These are phyloP conservation scores for Pseudomyrmex flavicornis DNA, from an alignment of 1,140 invertebrate species.

Conservation along the genomic window DNA sequence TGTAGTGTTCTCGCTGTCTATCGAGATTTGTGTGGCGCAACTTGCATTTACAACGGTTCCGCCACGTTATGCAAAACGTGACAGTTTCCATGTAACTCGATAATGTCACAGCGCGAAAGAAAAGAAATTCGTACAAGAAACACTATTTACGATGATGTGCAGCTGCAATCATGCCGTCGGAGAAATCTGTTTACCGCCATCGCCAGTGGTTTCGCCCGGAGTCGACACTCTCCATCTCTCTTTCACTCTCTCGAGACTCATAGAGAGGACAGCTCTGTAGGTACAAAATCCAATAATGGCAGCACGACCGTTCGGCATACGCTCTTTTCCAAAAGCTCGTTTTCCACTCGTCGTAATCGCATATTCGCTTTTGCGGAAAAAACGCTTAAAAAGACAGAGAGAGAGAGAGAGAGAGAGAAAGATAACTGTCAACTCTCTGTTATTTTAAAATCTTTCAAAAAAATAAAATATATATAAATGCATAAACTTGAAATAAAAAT, in stretches of 20 bases:
- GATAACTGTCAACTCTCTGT: no score
- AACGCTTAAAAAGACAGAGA: not conserved
- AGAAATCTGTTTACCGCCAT: conserved; percentile 46
- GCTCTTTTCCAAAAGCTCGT: conserved; percentile 4
- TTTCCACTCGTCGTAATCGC: conserved; percentile 13
- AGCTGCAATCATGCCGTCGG: conserved; percentile 34
- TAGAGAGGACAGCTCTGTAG: not conserved
- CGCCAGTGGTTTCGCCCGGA: conserved; percentile 6
- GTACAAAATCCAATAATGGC: conserved; percentile 43
- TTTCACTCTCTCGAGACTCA: no score
- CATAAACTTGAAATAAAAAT: not conserved
- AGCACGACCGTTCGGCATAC: conserved; percentile 27
- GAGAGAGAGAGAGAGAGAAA: no score
- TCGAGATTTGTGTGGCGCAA: conserved; percentile 23
- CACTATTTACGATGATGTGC: conserved; percentile 39
- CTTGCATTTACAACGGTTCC: not conserved
- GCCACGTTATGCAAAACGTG: conserved; percentile 32
- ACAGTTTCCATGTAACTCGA: conserved; percentile 26
- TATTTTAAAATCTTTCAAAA: no score
- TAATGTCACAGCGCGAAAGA: conserved; percentile 49
- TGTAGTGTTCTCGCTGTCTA: conserved; percentile 13
- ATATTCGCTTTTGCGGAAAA: conserved; percentile 20
- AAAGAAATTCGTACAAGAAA: conserved; percentile 52
- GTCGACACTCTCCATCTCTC: conserved; percentile 4
- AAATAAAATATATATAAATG: no score